Conservation (phyloP, 2,888 invertebrate species). For the Slavum lentiscoides region DNA sequence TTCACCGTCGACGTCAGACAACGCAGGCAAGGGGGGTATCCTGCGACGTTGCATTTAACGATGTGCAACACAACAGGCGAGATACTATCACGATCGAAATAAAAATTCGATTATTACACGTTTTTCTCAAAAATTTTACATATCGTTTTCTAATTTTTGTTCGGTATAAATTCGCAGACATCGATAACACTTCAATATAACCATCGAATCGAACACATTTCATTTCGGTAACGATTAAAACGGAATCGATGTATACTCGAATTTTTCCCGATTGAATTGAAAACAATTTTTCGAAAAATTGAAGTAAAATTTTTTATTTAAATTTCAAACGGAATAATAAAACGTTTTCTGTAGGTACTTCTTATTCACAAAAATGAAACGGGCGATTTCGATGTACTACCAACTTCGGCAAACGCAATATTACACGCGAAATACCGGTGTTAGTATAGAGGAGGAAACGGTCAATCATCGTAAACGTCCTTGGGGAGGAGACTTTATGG, state of each 20-base stretch:
- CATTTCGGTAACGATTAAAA: too few relatives aligned
- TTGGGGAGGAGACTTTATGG: slow-evolving; percentile 31
- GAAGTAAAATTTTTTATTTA: too few relatives aligned
- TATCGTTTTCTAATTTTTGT: too few relatives aligned
- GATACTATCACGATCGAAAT: background rate
- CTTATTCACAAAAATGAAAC: background rate
- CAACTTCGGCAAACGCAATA: background rate
- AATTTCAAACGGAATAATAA: too few relatives aligned
- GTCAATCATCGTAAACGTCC: slow-evolving; percentile 44
- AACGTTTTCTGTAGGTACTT: too few relatives aligned
- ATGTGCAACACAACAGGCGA: background rate
- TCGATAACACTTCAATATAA: too few relatives aligned
- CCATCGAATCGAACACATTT: too few relatives aligned
- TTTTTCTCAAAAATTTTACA: too few relatives aligned
- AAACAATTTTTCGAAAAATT: too few relatives aligned
- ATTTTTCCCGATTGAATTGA: too few relatives aligned
- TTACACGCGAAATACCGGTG: background rate
- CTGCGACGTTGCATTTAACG: slow-evolving; percentile 42
- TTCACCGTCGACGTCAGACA: slow-evolving; percentile 26
- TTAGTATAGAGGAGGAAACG: slow-evolving; percentile 34
- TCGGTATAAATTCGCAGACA: too few relatives aligned
- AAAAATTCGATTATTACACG: background rate
- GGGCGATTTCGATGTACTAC: background rate
- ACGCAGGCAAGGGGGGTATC: background rate
- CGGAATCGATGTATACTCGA: too few relatives aligned